These are phyloP conservation scores for Crotalus viridis DNA, from an alignment of 2,113 vertebrate genomes.

Conservation along the genomic window DNA sequence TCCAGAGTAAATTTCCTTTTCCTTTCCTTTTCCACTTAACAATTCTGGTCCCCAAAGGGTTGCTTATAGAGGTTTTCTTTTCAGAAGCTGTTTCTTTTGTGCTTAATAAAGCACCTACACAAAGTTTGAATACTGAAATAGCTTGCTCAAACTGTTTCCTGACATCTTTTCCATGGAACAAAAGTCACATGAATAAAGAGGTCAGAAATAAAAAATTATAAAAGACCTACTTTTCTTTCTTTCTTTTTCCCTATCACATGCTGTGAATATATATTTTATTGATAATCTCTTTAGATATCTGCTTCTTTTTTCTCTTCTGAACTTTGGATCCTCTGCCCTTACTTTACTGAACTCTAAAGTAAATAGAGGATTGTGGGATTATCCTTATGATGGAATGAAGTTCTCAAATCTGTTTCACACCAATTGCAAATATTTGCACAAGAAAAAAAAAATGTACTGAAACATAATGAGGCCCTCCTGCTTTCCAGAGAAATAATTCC, in stretches of 20 bases:
- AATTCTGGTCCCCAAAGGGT: background rate
- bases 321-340: background rate
- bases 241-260: too few species aligned
- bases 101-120: background rate
- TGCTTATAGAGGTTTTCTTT: background rate
- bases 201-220: background rate
- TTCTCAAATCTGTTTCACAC: background rate
- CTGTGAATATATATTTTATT: background rate
- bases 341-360: background rate
- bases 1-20: background rate
- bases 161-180: background rate
- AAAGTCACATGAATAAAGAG: background rate
- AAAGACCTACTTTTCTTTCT: background rate
- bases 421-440: conserved; percentile 7
- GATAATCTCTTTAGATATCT: background rate
- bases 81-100: conserved; percentile 6
- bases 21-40: background rate
- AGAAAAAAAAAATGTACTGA: background rate
- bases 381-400: background rate
- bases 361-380: background rate
- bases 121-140: background rate
- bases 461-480: background rate
- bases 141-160: background rate
- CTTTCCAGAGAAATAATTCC: background rate
- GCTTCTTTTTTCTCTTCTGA: background rate